Conservation (phyloP, 2,888 invertebrate species). For the Hoplodrina blanda region DNA sequence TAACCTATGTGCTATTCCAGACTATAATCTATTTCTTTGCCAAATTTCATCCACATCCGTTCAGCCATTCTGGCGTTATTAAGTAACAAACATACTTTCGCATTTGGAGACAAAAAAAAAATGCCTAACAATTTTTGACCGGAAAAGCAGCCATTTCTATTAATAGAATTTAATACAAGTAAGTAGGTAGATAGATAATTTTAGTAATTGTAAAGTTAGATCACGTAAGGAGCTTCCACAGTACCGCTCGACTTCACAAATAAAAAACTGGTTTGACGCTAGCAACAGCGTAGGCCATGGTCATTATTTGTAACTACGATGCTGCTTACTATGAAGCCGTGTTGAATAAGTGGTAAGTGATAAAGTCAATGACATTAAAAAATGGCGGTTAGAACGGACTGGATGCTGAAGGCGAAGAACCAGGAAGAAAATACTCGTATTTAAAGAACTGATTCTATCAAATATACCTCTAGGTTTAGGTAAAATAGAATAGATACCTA, state of each 20-base stretch:
- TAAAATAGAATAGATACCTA: too few species aligned
- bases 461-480: too few species aligned
- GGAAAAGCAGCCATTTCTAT: background rate
- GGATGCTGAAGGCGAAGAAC: background rate
- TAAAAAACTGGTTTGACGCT: conserved; percentile 5
- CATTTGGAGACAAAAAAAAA: background rate
- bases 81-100: too few species aligned
- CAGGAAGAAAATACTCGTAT: too few species aligned
- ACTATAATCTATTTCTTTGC: too few species aligned
- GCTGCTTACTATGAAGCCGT: background rate
- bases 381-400: background rate
- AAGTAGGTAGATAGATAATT: too few species aligned
- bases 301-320: conserved; percentile 18
- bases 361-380: background rate
- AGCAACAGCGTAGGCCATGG: conserved; percentile 4
- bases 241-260: background rate
- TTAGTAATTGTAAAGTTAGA: background rate
- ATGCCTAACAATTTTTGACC: too few species aligned
- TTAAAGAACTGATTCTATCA: too few species aligned
- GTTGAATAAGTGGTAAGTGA: background rate
- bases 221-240: background rate
- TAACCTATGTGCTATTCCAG: too few species aligned
- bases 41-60: too few species aligned
- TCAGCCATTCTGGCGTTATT: too few species aligned
- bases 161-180: background rate